Conservation (phyloP, 2,797 vertebrate genomes). For the Philypnodon macrostomus region DNA sequence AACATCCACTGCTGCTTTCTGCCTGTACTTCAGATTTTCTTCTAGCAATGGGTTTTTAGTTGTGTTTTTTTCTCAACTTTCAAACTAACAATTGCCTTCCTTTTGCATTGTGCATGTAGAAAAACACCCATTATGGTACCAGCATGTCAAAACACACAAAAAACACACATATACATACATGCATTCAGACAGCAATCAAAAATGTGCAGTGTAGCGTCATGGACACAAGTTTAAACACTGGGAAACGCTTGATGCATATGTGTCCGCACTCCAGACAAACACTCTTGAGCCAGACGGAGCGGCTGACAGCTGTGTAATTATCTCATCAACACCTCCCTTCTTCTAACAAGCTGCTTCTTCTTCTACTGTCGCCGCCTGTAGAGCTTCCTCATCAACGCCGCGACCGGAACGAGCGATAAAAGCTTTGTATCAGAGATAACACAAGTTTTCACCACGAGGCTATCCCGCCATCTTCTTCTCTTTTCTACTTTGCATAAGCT, state of each 20-base stretch:
- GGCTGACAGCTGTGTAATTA: constrained; percentile 68
- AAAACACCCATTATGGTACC: constrained; percentile 2
- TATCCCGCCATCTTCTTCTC: constrained; percentile 16
- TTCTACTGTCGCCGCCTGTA: constrained; percentile 37
- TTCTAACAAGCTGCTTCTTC: constrained; percentile 60
- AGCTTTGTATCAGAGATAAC: constrained; percentile 54
- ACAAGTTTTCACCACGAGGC: constrained; percentile 35
- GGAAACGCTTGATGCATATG: constrained; percentile 24
- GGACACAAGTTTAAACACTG: constrained; percentile 10
- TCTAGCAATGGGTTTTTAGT: too few relatives aligned
- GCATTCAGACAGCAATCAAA: constrained; percentile 22
- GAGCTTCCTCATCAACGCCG: constrained; percentile 44
- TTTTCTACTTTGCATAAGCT: constrained; percentile 32
- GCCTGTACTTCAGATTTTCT: too few relatives aligned
- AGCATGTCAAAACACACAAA: constrained; percentile 20
- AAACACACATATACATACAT: not conserved
- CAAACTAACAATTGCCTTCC: not conserved
- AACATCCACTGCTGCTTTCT: too few relatives aligned
- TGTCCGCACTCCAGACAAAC: constrained; percentile 3
- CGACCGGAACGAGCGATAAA: constrained; percentile 52
- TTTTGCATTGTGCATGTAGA: not conserved
- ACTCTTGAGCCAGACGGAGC: constrained; percentile 45
- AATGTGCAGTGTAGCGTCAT: constrained; percentile 31
- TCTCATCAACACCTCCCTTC: constrained; percentile 65
- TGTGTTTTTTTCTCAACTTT: not conserved